Conservation (phyloP, 1,140 invertebrate genomes). For the Diabrotica undecimpunctata region DNA sequence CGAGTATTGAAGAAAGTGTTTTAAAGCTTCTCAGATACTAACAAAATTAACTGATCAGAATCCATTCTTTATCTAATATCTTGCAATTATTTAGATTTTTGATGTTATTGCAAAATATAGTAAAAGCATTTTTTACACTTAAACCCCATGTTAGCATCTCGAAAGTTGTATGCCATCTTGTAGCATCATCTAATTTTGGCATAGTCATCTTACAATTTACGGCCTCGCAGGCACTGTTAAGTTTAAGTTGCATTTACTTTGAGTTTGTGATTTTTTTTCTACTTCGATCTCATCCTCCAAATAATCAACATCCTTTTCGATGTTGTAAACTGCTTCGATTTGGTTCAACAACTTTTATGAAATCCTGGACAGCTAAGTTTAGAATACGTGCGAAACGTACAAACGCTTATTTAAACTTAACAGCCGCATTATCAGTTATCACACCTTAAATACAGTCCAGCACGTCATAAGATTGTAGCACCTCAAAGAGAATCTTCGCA, state of each 20-base stretch:
- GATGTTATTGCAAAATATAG: too few relatives aligned
- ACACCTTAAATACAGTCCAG: background rate
- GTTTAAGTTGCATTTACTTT: background rate
- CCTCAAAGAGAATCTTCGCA: conserved; percentile 11
- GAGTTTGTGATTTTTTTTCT: too few relatives aligned
- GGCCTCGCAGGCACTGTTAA: too few relatives aligned
- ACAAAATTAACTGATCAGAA: too few relatives aligned
- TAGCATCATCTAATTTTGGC: background rate
- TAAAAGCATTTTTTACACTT: too few relatives aligned
- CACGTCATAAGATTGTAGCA: background rate
- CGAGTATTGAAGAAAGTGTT: too few relatives aligned
- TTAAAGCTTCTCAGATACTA: too few relatives aligned
- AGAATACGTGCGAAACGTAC: conserved; percentile 9
- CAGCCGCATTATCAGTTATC: conserved; percentile 6
- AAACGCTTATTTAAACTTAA: background rate
- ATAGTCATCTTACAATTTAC: background rate
- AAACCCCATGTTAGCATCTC: background rate
- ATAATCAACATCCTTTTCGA: conserved; percentile 12
- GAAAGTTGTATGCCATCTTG: background rate
- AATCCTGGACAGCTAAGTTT: conserved; percentile 8
- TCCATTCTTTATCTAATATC: too few relatives aligned
- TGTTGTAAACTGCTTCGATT: background rate
- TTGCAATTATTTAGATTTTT: too few relatives aligned
- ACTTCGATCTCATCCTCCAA: background rate
- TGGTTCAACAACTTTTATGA: conserved; percentile 13